Percentiles rank a stretch among this genome's conserved stretches.
Evolutionary conservation across 2,888 invertebrate species (phyloP).

Genomic region (Coleophora flavipennella): DNA sequence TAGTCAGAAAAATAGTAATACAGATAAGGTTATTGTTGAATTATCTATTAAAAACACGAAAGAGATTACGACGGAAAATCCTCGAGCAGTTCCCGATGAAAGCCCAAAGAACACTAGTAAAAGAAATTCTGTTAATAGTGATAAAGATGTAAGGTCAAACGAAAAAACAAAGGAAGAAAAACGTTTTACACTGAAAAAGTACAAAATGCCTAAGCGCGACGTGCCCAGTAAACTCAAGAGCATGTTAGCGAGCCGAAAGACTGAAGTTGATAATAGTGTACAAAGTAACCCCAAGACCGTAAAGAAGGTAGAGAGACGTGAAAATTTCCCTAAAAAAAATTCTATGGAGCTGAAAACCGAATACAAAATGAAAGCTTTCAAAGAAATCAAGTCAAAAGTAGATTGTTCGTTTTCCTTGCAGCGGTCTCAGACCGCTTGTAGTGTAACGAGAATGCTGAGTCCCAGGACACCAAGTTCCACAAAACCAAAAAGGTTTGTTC

Average conservation of each 20-base stretch:
- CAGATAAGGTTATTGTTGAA: slow-evolving; percentile 39
- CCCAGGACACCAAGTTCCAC: slow-evolving; percentile 52
- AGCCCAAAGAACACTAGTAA: slow-evolving; percentile 56
- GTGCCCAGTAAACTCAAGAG: slow-evolving; percentile 84
- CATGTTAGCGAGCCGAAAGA: slow-evolving; percentile 75
- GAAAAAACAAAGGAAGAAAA: slow-evolving; percentile 70
- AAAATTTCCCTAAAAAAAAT: slow-evolving; percentile 62
- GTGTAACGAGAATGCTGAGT: slow-evolving; percentile 60
- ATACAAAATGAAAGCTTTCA: slow-evolving; percentile 79
- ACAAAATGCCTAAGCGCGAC: slow-evolving; percentile 84
- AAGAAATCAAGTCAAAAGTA: slow-evolving; percentile 92
- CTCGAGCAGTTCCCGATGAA: slow-evolving; percentile 35
- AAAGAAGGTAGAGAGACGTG: slow-evolving; percentile 81
- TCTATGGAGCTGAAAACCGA: slow-evolving; percentile 83
- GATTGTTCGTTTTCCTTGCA: slow-evolving; percentile 69
- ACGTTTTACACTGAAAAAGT: slow-evolving; percentile 75
- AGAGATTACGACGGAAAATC: slow-evolving; percentile 32
- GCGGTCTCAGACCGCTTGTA: slow-evolving; percentile 64
- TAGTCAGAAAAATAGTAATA: slow-evolving; percentile 58
- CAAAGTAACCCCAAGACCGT: slow-evolving; percentile 74
- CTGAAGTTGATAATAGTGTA: slow-evolving; percentile 63
- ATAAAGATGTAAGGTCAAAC: slow-evolving; percentile 42
- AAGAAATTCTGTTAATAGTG: slow-evolving; percentile 58
- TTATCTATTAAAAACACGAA: slow-evolving; percentile 39
- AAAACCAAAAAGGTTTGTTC: slow-evolving; percentile 62